Percentiles rank a stretch among this genome's conserved stretches.
phyloP scores from a whole-genome alignment of 2,113 vertebrate species.

The Phaethornis superciliosus region DNA sequence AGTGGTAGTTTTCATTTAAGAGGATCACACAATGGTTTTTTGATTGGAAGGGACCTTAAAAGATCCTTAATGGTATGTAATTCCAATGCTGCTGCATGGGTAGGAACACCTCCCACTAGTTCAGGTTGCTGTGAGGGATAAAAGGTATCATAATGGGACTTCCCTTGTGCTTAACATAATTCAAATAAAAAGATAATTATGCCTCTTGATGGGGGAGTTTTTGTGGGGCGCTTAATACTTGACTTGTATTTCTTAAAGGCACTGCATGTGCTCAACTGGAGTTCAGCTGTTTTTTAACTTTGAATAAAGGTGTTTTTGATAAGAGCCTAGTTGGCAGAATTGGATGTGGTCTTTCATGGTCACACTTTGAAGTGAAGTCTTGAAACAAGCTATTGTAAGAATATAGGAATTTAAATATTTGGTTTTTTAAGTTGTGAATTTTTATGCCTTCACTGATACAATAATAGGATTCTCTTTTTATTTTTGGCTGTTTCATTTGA shows the following conservation, averaged over 20 bases:
- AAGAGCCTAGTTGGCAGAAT: background rate
- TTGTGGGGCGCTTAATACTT: background rate
- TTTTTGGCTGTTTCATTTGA: background rate
- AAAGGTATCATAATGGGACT: background rate
- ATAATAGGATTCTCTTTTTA: background rate
- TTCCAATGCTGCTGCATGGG: too few relatives aligned
- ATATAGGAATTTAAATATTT: background rate
- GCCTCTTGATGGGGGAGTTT: rapidly evolving
- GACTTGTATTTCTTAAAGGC: background rate
- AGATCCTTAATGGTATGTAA: too few relatives aligned
- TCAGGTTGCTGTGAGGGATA: background rate
- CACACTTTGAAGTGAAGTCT: background rate
- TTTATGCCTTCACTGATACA: background rate
- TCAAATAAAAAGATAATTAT: background rate
- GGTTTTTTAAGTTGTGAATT: background rate
- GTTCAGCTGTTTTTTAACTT: background rate
- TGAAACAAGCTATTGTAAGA: background rate
- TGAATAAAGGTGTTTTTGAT: background rate
- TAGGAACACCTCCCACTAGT: too few relatives aligned
- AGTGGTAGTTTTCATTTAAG: background rate
- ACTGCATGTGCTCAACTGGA: background rate
- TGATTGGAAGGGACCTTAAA: too few relatives aligned
- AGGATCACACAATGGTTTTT: too few relatives aligned
- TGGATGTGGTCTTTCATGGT: background rate
- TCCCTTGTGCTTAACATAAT: background rate